Evolutionary conservation across 37 sponge, comb jelly and placozoan species (phyloP), one percentile per base, ranked within the genome.

Genomic region (Amphimedon queenslandica): DNA sequence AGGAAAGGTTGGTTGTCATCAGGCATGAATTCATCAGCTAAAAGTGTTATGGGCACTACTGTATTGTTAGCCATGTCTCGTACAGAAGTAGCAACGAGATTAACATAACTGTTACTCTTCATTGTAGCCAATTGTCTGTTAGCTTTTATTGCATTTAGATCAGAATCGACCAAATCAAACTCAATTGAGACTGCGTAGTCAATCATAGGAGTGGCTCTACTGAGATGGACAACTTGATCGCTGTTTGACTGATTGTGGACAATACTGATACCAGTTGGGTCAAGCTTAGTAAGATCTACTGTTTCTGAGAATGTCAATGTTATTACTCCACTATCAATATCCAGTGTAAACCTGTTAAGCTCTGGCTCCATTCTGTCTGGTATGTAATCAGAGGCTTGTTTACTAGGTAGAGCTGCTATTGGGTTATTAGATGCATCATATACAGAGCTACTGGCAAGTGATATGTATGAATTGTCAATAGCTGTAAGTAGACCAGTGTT

Each of bases 71-170:
- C 11, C 74, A 88, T 77, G 63, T 93, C 93, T 18, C 31, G 69
- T 2, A 88, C 67, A 55, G 88, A 81, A 37, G 55, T 47, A 33
- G 63, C 63, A 24, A 69, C 40, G 13, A 92, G 57, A 1, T 41
- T 16, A 35, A 92, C 27, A 60, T 75, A 74, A n/a, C 89, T 92
- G 51, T 76, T 92, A 64, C 80, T 88, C 23, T 56, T 18, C 33
- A 36, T 37, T 11, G 85, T 81, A 18, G 89, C 89, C 32, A 92
- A 55, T 24, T 76, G 16, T 38, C 57, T 39, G 28, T 83, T 53
- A 13, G 82, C 81, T 37, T 92, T 87, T 57, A 92, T 73, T 29
- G 85, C 85, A 73, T 87, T 87, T 1, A 92, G 77, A 80, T 92
- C 93, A 55, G 63, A 66, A 0, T 27, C 66, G 28, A 23, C 68